Evolutionary conservation across 2,797 vertebrate species (phyloP), one percentile per base, ranked within the genome.

Genomic region (Rhinoraja longicauda): DNA sequence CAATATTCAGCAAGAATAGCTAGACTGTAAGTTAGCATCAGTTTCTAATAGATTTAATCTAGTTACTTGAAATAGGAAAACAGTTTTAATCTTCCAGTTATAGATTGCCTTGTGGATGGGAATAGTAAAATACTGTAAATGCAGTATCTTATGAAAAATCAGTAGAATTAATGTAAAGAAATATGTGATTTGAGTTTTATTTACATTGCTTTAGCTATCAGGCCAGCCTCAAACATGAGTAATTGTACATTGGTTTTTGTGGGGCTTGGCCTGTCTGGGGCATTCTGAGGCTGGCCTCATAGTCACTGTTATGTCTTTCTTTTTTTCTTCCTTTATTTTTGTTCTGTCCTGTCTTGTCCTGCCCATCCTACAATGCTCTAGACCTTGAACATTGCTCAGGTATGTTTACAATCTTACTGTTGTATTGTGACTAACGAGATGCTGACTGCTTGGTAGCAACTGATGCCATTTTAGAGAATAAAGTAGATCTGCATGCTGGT

Each of bases 301-400:
- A 99, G 98, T 99, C 98, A 99, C 99, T 98, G 97, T 98, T 97
- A 97, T 98, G 97, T 97, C 95, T 98, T 97, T 98, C 97, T 97
- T 97, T 95, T 97, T 97, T 97, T 97, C 97, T 97, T 97, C 96
- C 96, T 97, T 97, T 97, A 96, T 98, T 96, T 96, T 97, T 97
- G 96, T 97, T 97, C 96, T 97, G 96, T 97, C 96, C 96, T 98
- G 98, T 98, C 97, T 98, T 98, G 97, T 98, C 97, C 98, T 96
- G 97, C 97, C 97, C 98, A 97, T 98, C 96, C 96, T 98, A 97
- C 98, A 98, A 98, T 98, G 98, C 98, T 97, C 98, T 99, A 99
- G 99, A 99, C 99, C 98, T 98, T 99, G 99, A 99, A 99, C 98
- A 99, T 99, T 99, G 98, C 98, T 97, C 99, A 99, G 99, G 98